A percentile compares a stretch with the other conserved stretches of the same genome.
phyloP scores from a whole-genome alignment of 1,140 invertebrate species.

The Heliconius eleuchia region DNA sequence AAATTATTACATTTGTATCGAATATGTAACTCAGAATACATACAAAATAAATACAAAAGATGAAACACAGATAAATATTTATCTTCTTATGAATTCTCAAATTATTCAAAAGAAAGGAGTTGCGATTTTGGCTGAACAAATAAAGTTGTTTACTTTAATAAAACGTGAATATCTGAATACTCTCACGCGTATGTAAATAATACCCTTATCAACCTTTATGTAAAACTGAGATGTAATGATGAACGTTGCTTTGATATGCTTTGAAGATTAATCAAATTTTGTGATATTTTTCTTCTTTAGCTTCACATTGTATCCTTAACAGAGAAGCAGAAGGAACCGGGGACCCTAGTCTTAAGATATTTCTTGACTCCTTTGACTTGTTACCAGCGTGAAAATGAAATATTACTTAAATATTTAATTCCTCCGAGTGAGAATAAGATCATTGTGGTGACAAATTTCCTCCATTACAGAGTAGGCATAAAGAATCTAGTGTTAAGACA shows the following conservation, averaged over 20 bases:
- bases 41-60: constrained; percentile 2
- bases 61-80: constrained; percentile 15
- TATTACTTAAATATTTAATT: no score
- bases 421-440: no score
- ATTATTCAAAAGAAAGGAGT: constrained; percentile 41
- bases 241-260: background rate
- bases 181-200: constrained; percentile 18
- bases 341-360: no score
- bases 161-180: constrained; percentile 39
- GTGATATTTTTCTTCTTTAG: no score
- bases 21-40: background rate
- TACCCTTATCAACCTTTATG: constrained; percentile 30
- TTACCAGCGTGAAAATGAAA: no score
- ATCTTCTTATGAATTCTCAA: constrained; percentile 29
- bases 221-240: constrained; percentile 7
- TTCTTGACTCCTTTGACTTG: no score
- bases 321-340: no score
- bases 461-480: no score
- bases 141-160: constrained; percentile 39
- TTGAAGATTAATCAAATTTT: background rate
- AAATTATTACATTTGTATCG: background rate
- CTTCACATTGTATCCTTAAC: no score
- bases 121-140: constrained; percentile 37
- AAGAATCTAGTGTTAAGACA: no score
- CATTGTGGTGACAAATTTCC: no score